phyloP scores from a whole-genome alignment of 1,140 invertebrate genomes.

The Phymastichus coffea region DNA sequence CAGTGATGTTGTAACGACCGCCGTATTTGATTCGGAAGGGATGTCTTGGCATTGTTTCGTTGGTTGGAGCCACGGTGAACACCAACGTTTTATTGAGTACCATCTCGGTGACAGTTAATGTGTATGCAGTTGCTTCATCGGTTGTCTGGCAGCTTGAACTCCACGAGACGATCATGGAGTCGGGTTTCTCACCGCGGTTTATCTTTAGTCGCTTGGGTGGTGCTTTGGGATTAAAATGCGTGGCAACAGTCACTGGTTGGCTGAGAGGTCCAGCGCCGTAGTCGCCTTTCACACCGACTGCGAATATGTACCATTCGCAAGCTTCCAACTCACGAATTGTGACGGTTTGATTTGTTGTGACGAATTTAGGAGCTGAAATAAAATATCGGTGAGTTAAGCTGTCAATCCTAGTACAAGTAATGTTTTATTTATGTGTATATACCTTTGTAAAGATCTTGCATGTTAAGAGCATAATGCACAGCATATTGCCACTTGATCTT shows the following conservation, averaged over 20 bases:
- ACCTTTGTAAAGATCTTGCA: slow-evolving; percentile 57
- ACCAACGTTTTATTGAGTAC: slow-evolving; percentile 51
- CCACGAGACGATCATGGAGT: slow-evolving; percentile 57
- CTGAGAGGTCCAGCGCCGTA: slow-evolving; percentile 66
- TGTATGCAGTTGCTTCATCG: slow-evolving; percentile 59
- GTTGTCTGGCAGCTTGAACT: slow-evolving; percentile 59
- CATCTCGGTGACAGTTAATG: slow-evolving; percentile 59
- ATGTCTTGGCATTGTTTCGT: slow-evolving; percentile 55
- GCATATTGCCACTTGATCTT: slow-evolving; percentile 65
- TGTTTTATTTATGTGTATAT: no score
- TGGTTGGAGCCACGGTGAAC: slow-evolving; percentile 53
- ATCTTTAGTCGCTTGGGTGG: slow-evolving; percentile 61
- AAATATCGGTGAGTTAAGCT: background rate
- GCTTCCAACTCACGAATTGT: slow-evolving; percentile 65
- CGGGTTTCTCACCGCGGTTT: slow-evolving; percentile 52
- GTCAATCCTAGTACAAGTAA: no score
- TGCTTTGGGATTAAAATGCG: slow-evolving; percentile 63
- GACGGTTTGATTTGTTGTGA: slow-evolving; percentile 61
- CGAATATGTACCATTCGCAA: slow-evolving; percentile 73
- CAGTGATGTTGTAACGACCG: slow-evolving; percentile 63
- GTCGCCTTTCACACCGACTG: slow-evolving; percentile 67
- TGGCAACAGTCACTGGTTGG: slow-evolving; percentile 58
- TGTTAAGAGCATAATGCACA: slow-evolving; percentile 62
- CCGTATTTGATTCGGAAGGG: slow-evolving; percentile 63
- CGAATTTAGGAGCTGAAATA: slow-evolving; percentile 56